Evolutionary conservation across 2,888 invertebrate genomes (phyloP).

Genomic region (Sericinus montela): DNA sequence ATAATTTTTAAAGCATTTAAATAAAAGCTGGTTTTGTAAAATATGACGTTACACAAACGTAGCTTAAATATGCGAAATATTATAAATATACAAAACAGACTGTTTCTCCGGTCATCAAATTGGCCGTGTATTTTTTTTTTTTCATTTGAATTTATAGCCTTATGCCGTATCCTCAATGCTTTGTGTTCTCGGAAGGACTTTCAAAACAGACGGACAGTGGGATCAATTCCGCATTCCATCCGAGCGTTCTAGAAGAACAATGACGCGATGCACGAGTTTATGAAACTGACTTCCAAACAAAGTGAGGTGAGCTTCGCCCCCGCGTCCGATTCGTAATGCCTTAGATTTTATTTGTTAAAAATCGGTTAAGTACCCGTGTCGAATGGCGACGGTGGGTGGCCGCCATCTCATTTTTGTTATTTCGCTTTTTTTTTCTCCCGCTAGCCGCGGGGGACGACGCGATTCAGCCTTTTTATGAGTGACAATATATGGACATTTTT

Average conservation of each 20-base stretch:
- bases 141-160: too few species aligned
- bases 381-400: slow-evolving; percentile 75
- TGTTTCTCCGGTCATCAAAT: too few species aligned
- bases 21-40: too few species aligned
- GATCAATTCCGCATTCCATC: neutral
- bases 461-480: slow-evolving; percentile 74
- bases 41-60: too few species aligned
- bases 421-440: slow-evolving; percentile 67
- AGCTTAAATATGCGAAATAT: too few species aligned
- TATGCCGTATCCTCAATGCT: neutral
- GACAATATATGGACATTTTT: slow-evolving; percentile 59
- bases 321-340: slow-evolving; percentile 72
- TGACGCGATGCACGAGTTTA: neutral
- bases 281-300: slow-evolving; percentile 35
- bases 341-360: slow-evolving; percentile 80
- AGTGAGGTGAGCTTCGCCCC: slow-evolving; percentile 53
- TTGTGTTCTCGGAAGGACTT: neutral
- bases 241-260: neutral
- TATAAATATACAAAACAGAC: too few species aligned
- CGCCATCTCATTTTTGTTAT: slow-evolving; percentile 70
- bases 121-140: too few species aligned
- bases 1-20: too few species aligned
- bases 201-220: neutral
- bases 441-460: slow-evolving; percentile 68
- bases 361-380: slow-evolving; percentile 80